Base-by-base conservation (phyloP, 30 jellyfish, hydroid and myxozoan genomes). In the Calvadosia cruxmelitensis region DNA sequence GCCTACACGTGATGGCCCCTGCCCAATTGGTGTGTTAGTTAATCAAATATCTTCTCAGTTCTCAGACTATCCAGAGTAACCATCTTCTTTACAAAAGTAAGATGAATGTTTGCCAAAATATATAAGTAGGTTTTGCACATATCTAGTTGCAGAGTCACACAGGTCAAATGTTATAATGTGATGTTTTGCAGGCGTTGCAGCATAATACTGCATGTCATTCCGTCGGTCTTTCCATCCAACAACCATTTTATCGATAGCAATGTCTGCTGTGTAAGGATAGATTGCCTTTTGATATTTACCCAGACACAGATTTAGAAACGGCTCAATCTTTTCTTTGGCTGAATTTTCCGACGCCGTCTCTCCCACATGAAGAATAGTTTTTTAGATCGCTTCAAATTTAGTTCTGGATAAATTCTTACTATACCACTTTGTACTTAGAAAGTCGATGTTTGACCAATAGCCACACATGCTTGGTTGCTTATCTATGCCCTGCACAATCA, bases 91-190 rank as follows among this genome's bases (percentile, higher is more conserved):
- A 1, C 1, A 25, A 20, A 24, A 23, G 36, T 48, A 70, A 34
- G 75, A 49, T n/a, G 81, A 42, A 15, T 70, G 53, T 36, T 5
- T 20, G 24, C 83, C 83, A 73, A 73, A 29, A 5, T 73, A 57
- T 31, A 31, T 73, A 24, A 73, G 82, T 29, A 73, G 62, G 65
- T 73, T 73, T 29, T 62, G 34, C 34, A 68, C 84, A 73, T 73
- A 73, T 16, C 82, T 82, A 24, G 83, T 73, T 53, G 71, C 83
- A 63, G 70, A 61, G 68, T 74, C 77, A 63, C 85, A 65, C 1
- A 74, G 24, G 29, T 52, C 85, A 65, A 31, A 66, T 29, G 76
- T 65, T 65, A 66, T 74, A 1, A 67, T 69, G 30, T 77, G 91
- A 35, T 68, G 69, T 31, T 68, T 77, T 15, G 49, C 48, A 0